Conservation (phyloP, 2,797 vertebrate species). For the Micrastur ruficollis region DNA sequence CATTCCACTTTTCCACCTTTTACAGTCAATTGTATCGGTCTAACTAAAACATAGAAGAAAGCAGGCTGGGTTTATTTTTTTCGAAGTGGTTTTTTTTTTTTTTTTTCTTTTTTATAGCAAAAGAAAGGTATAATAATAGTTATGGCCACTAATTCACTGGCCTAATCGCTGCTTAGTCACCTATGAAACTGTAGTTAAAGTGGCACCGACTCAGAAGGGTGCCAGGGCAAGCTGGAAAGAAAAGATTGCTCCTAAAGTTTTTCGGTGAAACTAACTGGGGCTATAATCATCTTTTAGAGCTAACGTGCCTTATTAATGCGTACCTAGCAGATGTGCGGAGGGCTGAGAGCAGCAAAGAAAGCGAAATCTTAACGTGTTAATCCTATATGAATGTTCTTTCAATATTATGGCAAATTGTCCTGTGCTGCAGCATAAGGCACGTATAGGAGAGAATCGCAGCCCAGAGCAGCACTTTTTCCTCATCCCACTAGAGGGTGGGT, state of each 20-base stretch:
- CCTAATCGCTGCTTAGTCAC: not conserved
- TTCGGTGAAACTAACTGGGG: not conserved
- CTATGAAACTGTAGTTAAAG: not conserved
- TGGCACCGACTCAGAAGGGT: too few relatives aligned
- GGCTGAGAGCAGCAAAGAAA: not conserved
- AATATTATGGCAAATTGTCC: rapidly evolving
- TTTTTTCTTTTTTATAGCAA: not conserved
- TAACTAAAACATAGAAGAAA: not conserved
- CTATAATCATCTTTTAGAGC: not conserved
- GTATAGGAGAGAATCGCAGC: not conserved
- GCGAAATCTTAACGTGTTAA: rapidly evolving
- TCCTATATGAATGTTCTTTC: rapidly evolving
- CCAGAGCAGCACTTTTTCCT: slow-evolving; percentile 18
- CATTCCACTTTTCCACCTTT: not conserved
- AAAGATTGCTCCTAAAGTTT: not conserved
- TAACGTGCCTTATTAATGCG: rapidly evolving
- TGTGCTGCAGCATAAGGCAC: not conserved
- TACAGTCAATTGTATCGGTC: not conserved
- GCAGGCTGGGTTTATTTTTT: not conserved
- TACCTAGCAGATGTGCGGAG: not conserved
- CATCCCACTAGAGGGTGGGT: slow-evolving; percentile 59
- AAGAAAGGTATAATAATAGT: not conserved
- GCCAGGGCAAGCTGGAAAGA: not conserved
- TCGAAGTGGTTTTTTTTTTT: not conserved
- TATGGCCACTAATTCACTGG: not conserved